These are phyloP conservation scores for Stratiolaelaps scimitus DNA, from an alignment of 1,140 invertebrate species.

Conservation along the genomic window DNA sequence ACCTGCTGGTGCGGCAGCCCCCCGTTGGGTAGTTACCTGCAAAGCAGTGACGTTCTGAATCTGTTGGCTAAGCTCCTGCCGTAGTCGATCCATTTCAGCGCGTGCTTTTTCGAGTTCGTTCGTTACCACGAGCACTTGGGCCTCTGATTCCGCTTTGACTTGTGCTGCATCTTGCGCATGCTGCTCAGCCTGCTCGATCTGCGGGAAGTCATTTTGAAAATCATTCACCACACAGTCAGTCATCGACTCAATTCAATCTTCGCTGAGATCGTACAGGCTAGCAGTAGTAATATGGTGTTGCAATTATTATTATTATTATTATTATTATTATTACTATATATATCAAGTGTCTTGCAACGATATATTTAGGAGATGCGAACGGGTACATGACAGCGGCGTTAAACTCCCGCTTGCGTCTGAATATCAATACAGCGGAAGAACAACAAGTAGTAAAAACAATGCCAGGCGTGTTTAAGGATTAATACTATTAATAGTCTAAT, in stretches of 20 bases:
- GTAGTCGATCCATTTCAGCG: constrained; percentile 1
- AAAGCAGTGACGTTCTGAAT: background rate
- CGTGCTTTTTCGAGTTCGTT: constrained; percentile 13
- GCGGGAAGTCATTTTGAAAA: background rate
- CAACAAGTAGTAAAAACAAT: too few species aligned
- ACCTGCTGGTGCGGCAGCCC: background rate
- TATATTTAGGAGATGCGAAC: too few species aligned
- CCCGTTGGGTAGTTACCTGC: background rate
- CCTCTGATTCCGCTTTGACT: background rate
- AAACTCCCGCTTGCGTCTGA: too few species aligned
- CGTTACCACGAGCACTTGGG: constrained; percentile 4
- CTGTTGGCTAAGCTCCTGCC: constrained; percentile 15
- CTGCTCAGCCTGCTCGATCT: background rate
- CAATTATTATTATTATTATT: too few species aligned
- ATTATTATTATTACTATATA: too few species aligned
- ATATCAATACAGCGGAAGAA: too few species aligned
- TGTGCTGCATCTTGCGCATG: background rate
- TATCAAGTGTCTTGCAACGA: too few species aligned
- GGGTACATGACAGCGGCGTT: too few species aligned
- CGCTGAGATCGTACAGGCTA: too few species aligned
- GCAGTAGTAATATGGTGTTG: too few species aligned
- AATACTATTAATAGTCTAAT: too few species aligned
- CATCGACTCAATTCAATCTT: background rate
- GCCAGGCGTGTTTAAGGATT: too few species aligned
- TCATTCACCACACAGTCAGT: background rate